Base-by-base conservation (phyloP, 2,797 vertebrate genomes). In the Coreius guichenoti region DNA sequence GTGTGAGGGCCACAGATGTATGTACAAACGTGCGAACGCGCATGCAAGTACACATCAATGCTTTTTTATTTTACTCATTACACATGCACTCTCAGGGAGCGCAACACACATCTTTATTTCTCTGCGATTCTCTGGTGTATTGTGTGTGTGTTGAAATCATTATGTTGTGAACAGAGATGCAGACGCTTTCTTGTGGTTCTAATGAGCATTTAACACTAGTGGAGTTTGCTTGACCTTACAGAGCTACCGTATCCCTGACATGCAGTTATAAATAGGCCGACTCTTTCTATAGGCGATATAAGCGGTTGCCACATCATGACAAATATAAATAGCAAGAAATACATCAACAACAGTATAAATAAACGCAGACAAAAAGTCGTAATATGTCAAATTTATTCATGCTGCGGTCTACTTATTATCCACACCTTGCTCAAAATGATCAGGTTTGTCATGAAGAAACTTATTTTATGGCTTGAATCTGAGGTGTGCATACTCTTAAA, bases 21-120 rank as follows among this genome's bases (percentile, higher is more conserved):
- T 43, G 47, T 77, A 81, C 39, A 67, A 83, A 75, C 74, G 56
- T 61, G 54, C 43, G n/a, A 29, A 49, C 21, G 33, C 13, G 58
- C 84, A 65, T 72, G 80, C 68, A 58, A 61, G 33, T 26, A 83
- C 69, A 86, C 51, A 84, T 70, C 61, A 58, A 65, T 72, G 43
- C 72, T 84, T 78, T 70, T 69, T 70, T 58, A 56, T 78, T 7
- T 78, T 73, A 63, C 51, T 73, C 83, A 80, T 85, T 80, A 85
- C 36, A 51, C 23, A 68, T 86, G 45, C 56, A 49, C 78, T 73
- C 58, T 45, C 47, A 85, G 54, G 47, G 65, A 70, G 54, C 12
- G 21, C 31, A 82, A 80, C 58, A 67, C 43, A 1, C 63, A 56
- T 68, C 70, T 79, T 69, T 63, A 26, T 73, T 72, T 72, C 67